Conservation (phyloP, 2,797 vertebrate species). For the Chromis chromis region DNA sequence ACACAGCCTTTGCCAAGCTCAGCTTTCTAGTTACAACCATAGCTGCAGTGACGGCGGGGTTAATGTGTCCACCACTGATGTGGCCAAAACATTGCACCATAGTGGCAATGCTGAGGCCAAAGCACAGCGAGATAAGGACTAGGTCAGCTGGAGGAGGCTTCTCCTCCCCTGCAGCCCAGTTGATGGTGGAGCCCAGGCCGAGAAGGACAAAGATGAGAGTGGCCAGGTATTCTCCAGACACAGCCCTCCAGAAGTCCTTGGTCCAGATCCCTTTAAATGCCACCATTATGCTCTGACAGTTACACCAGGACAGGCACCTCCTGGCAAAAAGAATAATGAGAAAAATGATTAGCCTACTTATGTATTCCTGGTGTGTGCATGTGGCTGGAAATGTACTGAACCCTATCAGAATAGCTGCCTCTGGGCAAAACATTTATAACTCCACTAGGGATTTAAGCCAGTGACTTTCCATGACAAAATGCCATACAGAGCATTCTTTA, state of each 20-base stretch:
- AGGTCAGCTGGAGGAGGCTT: constrained; percentile 89
- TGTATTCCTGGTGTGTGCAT: constrained; percentile 63
- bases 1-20: constrained; percentile 92
- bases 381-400: constrained; percentile 67
- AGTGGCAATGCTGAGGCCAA: constrained; percentile 95
- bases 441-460: constrained; percentile 65
- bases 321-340: constrained; percentile 82
- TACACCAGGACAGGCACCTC: constrained; percentile 88
- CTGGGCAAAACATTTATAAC: constrained; percentile 69
- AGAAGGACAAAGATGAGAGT: constrained; percentile 94
- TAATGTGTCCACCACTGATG: constrained; percentile 96
- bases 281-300: constrained; percentile 88
- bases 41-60: constrained; percentile 93
- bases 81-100: constrained; percentile 96
- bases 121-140: constrained; percentile 95
- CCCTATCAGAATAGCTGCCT: constrained; percentile 65
- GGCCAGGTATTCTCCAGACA: constrained; percentile 93
- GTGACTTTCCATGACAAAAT: constrained; percentile 72
- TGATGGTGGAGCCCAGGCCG: constrained; percentile 93
- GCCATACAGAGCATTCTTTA: constrained; percentile 62
- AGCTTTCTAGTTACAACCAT: constrained; percentile 94
- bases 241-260: constrained; percentile 95
- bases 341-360: constrained; percentile 77
- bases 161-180: constrained; percentile 87
- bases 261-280: constrained; percentile 97